Percentiles rank a stretch among this genome's conserved stretches.
These are phyloP conservation scores for Rhinolophus sinicus DNA, from an alignment of 2,113 vertebrate genomes.

Conservation along the genomic window DNA sequence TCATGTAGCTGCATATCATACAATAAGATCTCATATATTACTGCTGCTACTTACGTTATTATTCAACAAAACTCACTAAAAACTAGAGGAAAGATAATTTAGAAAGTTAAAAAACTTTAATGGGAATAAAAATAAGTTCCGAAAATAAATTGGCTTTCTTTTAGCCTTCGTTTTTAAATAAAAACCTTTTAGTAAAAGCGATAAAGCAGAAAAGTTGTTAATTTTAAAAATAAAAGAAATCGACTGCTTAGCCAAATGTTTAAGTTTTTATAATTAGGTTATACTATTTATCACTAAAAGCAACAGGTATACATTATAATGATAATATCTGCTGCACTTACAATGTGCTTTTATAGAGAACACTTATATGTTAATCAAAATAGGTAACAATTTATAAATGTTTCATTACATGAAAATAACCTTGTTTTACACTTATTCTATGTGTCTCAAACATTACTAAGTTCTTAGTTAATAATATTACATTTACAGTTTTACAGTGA, in stretches of 20 bases:
- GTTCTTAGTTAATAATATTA: conserved; percentile 65
- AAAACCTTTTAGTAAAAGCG: conserved; percentile 75
- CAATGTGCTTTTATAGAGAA: conserved; percentile 44
- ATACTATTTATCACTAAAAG: conserved; percentile 76
- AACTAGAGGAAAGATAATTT: conserved; percentile 89
- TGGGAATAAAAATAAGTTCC: conserved; percentile 84
- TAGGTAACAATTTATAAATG: conserved; percentile 71
- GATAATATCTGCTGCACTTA: conserved; percentile 48
- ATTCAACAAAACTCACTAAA: conserved; percentile 89
- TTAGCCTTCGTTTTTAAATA: conserved; percentile 73
- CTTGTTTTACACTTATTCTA: conserved; percentile 54
- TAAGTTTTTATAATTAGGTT: conserved; percentile 58
- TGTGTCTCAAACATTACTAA: conserved; percentile 59
- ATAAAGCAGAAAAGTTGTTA: conserved; percentile 62
- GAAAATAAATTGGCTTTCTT: conserved; percentile 80
- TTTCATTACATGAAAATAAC: conserved; percentile 72
- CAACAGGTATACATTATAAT: conserved; percentile 65
- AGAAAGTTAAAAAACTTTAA: conserved; percentile 85
- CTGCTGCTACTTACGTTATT: conserved; percentile 89
- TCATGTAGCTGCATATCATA: conserved; percentile 83
- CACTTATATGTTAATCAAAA: conserved; percentile 72
- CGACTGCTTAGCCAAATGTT: conserved; percentile 74
- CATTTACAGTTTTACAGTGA: conserved; percentile 69
- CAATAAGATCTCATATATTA: conserved; percentile 82
- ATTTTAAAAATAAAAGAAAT: conserved; percentile 79